Evolutionary conservation across 1,140 invertebrate genomes (phyloP).

Genomic region (Zaprionus lachaisei): DNA sequence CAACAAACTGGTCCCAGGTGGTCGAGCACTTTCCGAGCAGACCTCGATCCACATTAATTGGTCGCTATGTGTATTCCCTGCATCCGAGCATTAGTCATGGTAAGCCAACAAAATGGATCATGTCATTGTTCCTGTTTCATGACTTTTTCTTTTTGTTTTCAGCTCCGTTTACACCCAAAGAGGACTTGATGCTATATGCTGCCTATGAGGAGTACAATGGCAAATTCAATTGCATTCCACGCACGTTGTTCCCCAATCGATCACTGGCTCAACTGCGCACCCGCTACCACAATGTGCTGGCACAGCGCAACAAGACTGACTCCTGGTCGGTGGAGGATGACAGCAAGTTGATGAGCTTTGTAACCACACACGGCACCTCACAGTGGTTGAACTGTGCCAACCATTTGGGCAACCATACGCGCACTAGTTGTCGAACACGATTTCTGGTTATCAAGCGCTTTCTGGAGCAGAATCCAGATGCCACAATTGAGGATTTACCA

Average conservation of each 20-base stretch:
- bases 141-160: slow-evolving; percentile 1
- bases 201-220: slow-evolving; percentile 87
- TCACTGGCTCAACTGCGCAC: slow-evolving; percentile 86
- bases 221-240: slow-evolving; percentile 86
- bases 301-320: slow-evolving; percentile 75
- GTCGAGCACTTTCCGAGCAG: slow-evolving; percentile 86
- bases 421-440: slow-evolving; percentile 85
- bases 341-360: slow-evolving; percentile 80
- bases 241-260: slow-evolving; percentile 85
- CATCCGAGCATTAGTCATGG: slow-evolving; percentile 83
- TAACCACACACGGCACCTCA: slow-evolving; percentile 73
- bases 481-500: slow-evolving; percentile 71
- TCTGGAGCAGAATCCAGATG: slow-evolving; percentile 74
- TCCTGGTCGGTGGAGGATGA: slow-evolving; percentile 85
- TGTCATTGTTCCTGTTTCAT: neutral
- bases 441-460: slow-evolving; percentile 82
- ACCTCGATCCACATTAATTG: slow-evolving; percentile 88
- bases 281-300: slow-evolving; percentile 85
- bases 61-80: slow-evolving; percentile 84
- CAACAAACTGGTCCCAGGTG: slow-evolving; percentile 88
- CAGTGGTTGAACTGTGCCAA: slow-evolving; percentile 85
- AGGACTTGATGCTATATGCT: slow-evolving; percentile 87
- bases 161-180: slow-evolving; percentile 85
- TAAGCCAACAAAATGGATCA: slow-evolving; percentile 12
- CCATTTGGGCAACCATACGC: slow-evolving; percentile 83